Base-by-base conservation (phyloP, 1,140 invertebrate genomes). In the Neodiprion lecontei region DNA sequence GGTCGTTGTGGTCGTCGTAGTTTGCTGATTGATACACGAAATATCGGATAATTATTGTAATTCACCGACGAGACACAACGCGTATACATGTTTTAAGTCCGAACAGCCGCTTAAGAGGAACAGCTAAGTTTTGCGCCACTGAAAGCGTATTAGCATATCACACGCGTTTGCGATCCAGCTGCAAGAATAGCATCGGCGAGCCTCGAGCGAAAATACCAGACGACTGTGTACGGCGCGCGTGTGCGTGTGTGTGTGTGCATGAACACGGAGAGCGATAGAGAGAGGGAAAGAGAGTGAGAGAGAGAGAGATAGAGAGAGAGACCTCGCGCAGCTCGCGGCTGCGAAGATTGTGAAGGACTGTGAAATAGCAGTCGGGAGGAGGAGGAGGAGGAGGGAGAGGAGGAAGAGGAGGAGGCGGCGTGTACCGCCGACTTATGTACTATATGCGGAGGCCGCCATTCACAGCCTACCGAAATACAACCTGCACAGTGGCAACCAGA, bases 71-170 rank as follows among this genome's bases (percentile, higher is more conserved):
- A 40, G 28, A 40, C 28, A 40, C 28, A 40, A 40, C 5, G 28
- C 28, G 2, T 40, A 40, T 40, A 40, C 5, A 40, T 40, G 5
- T 5, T 40, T 2, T 0, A 17, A 61, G 53, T 61, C 53, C 53
- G 11, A 61, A 61, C 53, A 61, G 53, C 53, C 11, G 53, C 53
- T 17, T 61, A 61, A 61, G n/a, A 61, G n/a, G 53, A 61, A 61
- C 53, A 17, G 53, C 53, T 61, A 61, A 61, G 53, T 61, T 61
- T 61, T 61, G 53, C 53, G 53, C 53, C 11, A 61, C 53, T 61
- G 53, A 61, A 61, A 61, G 53, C 53, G 53, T 61, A 61, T 61
- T 61, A 61, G 53, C 53, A 61, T 61, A 61, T 61, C 53, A 61
- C 53, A 61, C 53, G 53, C 53, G 53, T 61, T 61, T 61, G 53